These are phyloP conservation scores for Camponotus floridanus DNA, from an alignment of 1,140 invertebrate genomes.

Conservation along the genomic window DNA sequence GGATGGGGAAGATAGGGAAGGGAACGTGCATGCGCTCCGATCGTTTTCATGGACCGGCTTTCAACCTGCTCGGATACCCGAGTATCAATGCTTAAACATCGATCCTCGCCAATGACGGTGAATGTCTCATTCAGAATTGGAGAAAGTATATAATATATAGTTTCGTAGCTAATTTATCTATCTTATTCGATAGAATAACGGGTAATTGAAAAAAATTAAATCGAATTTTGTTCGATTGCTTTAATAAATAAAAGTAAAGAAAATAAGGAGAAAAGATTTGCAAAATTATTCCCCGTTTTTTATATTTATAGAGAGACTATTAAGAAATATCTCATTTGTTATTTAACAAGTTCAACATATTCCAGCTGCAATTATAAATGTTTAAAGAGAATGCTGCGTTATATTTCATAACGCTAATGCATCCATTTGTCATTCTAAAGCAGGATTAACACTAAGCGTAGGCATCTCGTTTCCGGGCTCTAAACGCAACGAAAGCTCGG, in stretches of 20 bases:
- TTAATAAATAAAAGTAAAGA: not conserved
- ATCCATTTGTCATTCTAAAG: slow-evolving; percentile 43
- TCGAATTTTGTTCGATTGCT: not conserved
- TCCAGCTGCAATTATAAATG: slow-evolving; percentile 16
- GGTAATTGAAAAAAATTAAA: not conserved
- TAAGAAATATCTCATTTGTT: not conserved
- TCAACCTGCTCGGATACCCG: slow-evolving; percentile 9
- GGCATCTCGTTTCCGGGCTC: slow-evolving; percentile 52
- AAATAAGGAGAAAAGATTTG: not conserved
- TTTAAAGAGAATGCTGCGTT: slow-evolving; percentile 18
- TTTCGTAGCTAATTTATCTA: slow-evolving; percentile 3
- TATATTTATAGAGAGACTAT: not conserved
- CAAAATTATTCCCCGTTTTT: not conserved
- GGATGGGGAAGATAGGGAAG: not conserved
- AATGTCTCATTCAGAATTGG: slow-evolving; percentile 9
- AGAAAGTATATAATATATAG: not conserved
- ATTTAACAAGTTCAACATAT: slow-evolving; percentile 16
- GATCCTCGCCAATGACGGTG: not conserved
- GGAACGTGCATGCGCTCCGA: slow-evolving; percentile 2
- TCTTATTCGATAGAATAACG: not conserved
- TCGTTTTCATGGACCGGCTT: slow-evolving; percentile 38
- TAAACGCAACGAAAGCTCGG: slow-evolving; percentile 43
- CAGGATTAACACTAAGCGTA: slow-evolving; percentile 42
- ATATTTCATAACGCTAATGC: slow-evolving; percentile 25
- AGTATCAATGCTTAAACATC: slow-evolving; percentile 40